These are phyloP conservation scores for Piaya cayana DNA, from an alignment of 2,113 vertebrate genomes.

Conservation along the genomic window DNA sequence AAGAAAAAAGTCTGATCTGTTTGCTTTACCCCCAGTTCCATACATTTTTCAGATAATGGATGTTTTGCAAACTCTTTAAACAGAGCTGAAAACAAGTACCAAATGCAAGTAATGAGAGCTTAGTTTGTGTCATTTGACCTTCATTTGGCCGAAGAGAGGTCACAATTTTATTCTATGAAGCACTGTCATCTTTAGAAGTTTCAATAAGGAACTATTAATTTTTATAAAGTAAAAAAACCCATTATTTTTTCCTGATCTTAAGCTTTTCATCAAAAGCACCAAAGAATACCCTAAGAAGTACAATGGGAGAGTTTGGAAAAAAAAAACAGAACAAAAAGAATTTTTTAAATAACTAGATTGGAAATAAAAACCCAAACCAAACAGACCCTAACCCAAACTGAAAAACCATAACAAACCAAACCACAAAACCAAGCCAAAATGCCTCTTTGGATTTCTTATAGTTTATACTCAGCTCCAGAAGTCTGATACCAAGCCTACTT, in stretches of 20 bases:
- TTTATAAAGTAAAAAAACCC: not conserved
- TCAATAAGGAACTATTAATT: not conserved
- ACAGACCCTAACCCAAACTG: too few species aligned
- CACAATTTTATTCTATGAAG: not conserved
- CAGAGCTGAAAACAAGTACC: not conserved
- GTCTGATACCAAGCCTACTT: not conserved
- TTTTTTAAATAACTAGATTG: too few species aligned
- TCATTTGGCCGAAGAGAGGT: not conserved
- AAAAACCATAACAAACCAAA: too few species aligned
- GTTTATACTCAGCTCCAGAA: not conserved
- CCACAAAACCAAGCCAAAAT: not conserved
- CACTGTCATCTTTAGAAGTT: not conserved
- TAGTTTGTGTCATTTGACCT: not conserved
- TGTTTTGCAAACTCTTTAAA: not conserved
- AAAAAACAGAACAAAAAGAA: not conserved
- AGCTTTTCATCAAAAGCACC: not conserved
- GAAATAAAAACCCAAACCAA: not conserved
- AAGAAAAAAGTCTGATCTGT: rapidly evolving
- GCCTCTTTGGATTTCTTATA: not conserved
- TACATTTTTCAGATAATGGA: not conserved
- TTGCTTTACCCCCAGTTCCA: not conserved
- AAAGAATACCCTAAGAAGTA: not conserved
- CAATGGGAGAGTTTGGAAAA: not conserved
- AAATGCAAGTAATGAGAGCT: not conserved
- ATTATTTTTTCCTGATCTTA: not conserved